Evolutionary conservation across 2,113 vertebrate species (phyloP), one percentile per base, ranked within the genome.

Genomic region (Ia io): DNA sequence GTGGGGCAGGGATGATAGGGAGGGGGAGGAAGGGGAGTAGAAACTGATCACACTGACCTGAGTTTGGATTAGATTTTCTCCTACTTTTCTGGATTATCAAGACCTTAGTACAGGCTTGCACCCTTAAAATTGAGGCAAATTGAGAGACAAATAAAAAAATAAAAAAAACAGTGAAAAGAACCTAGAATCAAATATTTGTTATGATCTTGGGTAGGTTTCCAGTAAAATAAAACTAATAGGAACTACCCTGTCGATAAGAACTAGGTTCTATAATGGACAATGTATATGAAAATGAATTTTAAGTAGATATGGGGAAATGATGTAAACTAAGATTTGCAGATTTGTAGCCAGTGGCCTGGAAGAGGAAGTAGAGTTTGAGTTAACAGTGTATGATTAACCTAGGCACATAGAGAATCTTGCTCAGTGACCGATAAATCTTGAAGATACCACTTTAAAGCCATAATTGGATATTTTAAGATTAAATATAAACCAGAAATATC

Each of bases 401-500:
- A 37, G 47, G 42, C 35, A n/a, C 76, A 16, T 20, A n/a, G 56
- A 76, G 71, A 87, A 67, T 79, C 76, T 71, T 71, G 28, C 49
- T 79, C 69, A 18, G 23, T 14, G 30, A 12, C 37, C 73, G 32
- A 83, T 78, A 83, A 78, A 83, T 23, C 32, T 87, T 70, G 35
- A 5, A 88, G 90, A 84, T 83, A 61, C 14, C 47, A 63, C 74
- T 80, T 84, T 44, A 69, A 63, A 93, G 70, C 18, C 67, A 84
- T 28, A 42, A 28, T 4, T 69, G 84, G 17, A n/a, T 70, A 83
- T 18, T 88, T 74, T 94, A 51, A 90, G 61, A 71, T 85, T 85
- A 88, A 86, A 92, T 92, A 90, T 86, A 78, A 91, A 77, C 28
- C 71, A 84, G 42, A 56, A 71, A 53, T 92, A 51, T 40, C 61